These are phyloP conservation scores for Chunga burmeisteri DNA, from an alignment of 2,113 vertebrate genomes.

Conservation along the genomic window DNA sequence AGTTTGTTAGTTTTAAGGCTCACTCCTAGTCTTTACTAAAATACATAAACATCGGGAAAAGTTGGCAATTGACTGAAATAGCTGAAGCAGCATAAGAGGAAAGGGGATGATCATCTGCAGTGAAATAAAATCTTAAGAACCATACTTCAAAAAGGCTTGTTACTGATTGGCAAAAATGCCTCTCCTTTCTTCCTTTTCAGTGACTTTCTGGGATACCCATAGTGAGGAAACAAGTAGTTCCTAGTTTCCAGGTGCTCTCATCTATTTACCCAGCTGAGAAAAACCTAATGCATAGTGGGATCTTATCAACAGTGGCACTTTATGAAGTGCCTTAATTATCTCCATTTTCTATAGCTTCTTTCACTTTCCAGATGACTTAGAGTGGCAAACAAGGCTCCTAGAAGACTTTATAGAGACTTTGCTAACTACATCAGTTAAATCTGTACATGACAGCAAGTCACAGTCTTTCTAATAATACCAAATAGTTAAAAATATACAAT, in stretches of 20 bases:
- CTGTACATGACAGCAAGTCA: neutral
- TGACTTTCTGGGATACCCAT: neutral
- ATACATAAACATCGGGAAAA: neutral
- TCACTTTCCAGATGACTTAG: neutral
- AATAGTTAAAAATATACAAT: neutral
- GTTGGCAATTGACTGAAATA: neutral
- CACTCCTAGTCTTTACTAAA: neutral
- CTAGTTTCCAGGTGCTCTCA: neutral
- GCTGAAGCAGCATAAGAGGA: neutral
- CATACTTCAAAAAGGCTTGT: neutral
- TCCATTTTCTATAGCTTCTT: neutral
- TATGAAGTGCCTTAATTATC: neutral
- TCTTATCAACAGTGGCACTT: neutral
- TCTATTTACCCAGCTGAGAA: neutral
- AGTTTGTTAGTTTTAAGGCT: neutral
- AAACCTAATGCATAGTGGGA: neutral
- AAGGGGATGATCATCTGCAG: neutral
- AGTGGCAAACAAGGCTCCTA: neutral
- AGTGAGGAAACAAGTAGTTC: neutral
- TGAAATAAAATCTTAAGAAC: neutral
- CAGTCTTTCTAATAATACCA: constrained; percentile 19
- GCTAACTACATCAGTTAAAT: neutral
- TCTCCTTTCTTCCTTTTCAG: neutral
- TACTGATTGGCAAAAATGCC: neutral
- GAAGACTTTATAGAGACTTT: neutral